Percentiles rank a stretch among this genome's conserved stretches.
phyloP scores from a whole-genome alignment of 2,797 vertebrate genomes.

The Acrossocheilus wenchowensis region DNA sequence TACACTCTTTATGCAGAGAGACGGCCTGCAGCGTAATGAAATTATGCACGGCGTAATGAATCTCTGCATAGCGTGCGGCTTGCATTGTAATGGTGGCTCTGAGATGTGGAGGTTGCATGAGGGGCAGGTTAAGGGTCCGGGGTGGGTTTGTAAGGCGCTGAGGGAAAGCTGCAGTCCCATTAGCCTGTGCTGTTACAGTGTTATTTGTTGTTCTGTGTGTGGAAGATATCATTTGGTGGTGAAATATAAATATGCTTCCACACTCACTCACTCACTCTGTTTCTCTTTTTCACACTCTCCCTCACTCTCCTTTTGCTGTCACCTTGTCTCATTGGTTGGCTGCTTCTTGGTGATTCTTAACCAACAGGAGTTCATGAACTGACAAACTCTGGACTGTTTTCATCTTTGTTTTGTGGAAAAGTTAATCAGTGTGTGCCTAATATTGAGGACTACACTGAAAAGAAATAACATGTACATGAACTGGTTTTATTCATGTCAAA shows the following conservation, averaged over 20 bases:
- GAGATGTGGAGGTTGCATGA: slow-evolving; percentile 22
- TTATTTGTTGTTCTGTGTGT: slow-evolving; percentile 7
- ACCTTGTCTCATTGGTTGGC: slow-evolving; percentile 5
- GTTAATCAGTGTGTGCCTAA: background rate
- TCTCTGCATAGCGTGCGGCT: slow-evolving; percentile 43
- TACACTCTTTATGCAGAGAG: slow-evolving; percentile 68
- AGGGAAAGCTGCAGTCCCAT: background rate
- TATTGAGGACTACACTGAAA: background rate
- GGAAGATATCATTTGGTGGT: slow-evolving; percentile 21
- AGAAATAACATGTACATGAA: background rate
- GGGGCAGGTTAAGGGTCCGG: slow-evolving; percentile 33
- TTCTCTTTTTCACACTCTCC: background rate
- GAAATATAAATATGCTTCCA: slow-evolving; percentile 4
- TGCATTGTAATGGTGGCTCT: slow-evolving; percentile 43
- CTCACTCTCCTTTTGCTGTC: background rate
- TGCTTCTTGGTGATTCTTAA: background rate
- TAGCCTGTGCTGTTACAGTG: background rate
- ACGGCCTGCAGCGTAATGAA: slow-evolving; percentile 71
- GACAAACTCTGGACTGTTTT: slow-evolving; percentile 3
- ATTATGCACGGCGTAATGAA: slow-evolving; percentile 76
- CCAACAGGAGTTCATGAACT: background rate
- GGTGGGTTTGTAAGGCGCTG: background rate
- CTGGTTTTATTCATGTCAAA: background rate
- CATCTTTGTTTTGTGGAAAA: background rate
- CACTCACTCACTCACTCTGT: background rate